Conservation (phyloP, 2,797 vertebrate species). For the Heterohyrax brucei region DNA sequence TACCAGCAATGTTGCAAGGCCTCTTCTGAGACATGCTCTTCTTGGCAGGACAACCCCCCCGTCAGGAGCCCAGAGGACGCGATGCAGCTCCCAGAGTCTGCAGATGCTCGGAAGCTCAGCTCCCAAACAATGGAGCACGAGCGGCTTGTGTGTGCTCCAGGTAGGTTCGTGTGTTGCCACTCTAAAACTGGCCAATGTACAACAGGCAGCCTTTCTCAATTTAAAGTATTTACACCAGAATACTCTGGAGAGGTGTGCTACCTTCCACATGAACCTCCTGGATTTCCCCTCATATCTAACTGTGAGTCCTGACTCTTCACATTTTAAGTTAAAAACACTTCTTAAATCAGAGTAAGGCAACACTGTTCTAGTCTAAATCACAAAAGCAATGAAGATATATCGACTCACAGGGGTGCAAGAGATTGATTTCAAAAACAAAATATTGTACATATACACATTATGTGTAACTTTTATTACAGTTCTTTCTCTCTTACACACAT, state of each 20-base stretch:
- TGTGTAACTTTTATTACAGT: not conserved
- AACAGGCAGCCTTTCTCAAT: not conserved
- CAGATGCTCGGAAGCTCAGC: not conserved
- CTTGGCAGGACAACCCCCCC: not conserved
- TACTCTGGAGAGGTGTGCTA: not conserved
- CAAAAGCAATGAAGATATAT: not conserved
- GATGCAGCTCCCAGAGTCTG: not conserved
- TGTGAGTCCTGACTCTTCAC: not conserved
- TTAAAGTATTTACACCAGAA: not conserved
- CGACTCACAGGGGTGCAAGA: not conserved
- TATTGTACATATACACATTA: not conserved
- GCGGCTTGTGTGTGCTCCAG: not conserved
- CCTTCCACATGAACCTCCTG: not conserved
- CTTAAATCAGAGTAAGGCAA: not conserved
- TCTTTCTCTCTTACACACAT: not conserved
- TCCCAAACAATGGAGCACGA: too few species aligned
- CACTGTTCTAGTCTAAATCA: not conserved
- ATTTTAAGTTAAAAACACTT: not conserved
- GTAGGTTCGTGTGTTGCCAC: not conserved
- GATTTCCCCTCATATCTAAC: not conserved
- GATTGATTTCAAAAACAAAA: not conserved
- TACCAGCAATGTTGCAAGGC: not conserved
- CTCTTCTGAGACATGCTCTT: not conserved
- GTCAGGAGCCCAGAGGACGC: fast-evolving
- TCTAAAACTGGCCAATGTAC: too few species aligned